These are phyloP conservation scores for Caranx ignobilis DNA, from an alignment of 2,113 vertebrate genomes.

Conservation along the genomic window DNA sequence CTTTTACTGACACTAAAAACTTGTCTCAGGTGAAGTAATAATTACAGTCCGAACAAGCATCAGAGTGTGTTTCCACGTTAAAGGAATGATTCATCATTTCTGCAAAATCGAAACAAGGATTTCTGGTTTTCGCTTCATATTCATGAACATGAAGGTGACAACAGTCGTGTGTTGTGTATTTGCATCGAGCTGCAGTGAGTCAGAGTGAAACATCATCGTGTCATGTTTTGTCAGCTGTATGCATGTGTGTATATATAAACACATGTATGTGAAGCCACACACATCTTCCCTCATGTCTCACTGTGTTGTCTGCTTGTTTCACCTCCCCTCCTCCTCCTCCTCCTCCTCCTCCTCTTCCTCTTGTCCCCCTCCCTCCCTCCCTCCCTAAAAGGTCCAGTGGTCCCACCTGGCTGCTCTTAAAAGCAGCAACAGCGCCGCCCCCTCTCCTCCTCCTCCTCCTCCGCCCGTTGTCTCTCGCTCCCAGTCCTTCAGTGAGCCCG, in stretches of 20 bases:
- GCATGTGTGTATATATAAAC: slow-evolving; percentile 39
- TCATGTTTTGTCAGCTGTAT: slow-evolving; percentile 45
- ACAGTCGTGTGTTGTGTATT: no score
- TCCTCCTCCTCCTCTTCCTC: slow-evolving; percentile 84
- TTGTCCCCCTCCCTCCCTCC: slow-evolving; percentile 84
- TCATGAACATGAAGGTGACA: not conserved
- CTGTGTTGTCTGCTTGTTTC: slow-evolving; percentile 76
- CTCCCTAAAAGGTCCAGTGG: slow-evolving; percentile 94
- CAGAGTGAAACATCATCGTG: slow-evolving; percentile 1
- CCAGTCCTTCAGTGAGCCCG: slow-evolving; percentile 98
- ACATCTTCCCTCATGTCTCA: slow-evolving; percentile 77
- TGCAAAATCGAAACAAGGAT: no score
- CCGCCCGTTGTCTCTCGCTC: slow-evolving; percentile 92
- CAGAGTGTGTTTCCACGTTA: no score
- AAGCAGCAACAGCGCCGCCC: slow-evolving; percentile 87
- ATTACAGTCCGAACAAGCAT: no score
- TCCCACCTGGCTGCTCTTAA: slow-evolving; percentile 99
- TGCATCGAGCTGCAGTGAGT: not conserved
- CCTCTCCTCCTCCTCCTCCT: slow-evolving; percentile 81
- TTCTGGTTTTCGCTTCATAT: not conserved
- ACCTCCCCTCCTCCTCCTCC: slow-evolving; percentile 51
- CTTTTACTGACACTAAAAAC: not conserved
- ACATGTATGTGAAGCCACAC: slow-evolving; percentile 59
- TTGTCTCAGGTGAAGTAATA: no score
- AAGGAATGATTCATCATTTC: no score